These are phyloP conservation scores for Cerceris rybyensis DNA, from an alignment of 2,888 invertebrate genomes.

Conservation along the genomic window DNA sequence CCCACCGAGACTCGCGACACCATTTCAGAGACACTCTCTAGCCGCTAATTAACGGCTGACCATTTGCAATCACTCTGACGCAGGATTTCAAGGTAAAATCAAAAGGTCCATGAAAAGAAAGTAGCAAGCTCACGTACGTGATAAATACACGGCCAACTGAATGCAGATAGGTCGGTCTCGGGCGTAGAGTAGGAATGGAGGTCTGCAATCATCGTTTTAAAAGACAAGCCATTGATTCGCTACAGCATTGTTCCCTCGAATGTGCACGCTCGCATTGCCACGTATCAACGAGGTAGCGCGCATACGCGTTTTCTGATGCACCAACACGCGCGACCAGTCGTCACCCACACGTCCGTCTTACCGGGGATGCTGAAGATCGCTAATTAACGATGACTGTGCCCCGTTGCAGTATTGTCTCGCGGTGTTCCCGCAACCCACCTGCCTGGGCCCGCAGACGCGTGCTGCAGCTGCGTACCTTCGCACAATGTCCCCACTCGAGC, in stretches of 20 bases:
- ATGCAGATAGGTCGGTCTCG: slow-evolving; percentile 21
- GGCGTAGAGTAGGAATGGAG: slow-evolving; percentile 25
- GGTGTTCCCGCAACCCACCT: slow-evolving; percentile 71
- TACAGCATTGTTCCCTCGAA: slow-evolving; percentile 59
- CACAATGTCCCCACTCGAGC: background rate
- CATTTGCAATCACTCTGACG: slow-evolving; percentile 35
- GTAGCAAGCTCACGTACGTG: slow-evolving; percentile 14
- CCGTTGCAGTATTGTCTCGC: slow-evolving; percentile 74
- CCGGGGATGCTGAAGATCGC: slow-evolving; percentile 68
- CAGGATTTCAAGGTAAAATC: slow-evolving; percentile 29
- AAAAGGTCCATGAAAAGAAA: slow-evolving; percentile 22
- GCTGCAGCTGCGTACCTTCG: slow-evolving; percentile 48
- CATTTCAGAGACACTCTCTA: too few species aligned
- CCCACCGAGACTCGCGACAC: too few species aligned
- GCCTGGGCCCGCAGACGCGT: slow-evolving; percentile 57
- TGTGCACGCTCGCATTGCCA: slow-evolving; percentile 28
- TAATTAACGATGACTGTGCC: slow-evolving; percentile 77
- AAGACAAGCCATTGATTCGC: slow-evolving; percentile 67
- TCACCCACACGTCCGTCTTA: slow-evolving; percentile 74
- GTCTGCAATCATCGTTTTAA: slow-evolving; percentile 63
- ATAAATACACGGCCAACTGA: slow-evolving; percentile 40
- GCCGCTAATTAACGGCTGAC: slow-evolving; percentile 51
- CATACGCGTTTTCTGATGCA: slow-evolving; percentile 32
- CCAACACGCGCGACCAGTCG: slow-evolving; percentile 35
- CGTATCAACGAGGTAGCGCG: slow-evolving; percentile 16